Conservation (phyloP, 1,140 invertebrate genomes). For the Pristionchus pacificus region DNA sequence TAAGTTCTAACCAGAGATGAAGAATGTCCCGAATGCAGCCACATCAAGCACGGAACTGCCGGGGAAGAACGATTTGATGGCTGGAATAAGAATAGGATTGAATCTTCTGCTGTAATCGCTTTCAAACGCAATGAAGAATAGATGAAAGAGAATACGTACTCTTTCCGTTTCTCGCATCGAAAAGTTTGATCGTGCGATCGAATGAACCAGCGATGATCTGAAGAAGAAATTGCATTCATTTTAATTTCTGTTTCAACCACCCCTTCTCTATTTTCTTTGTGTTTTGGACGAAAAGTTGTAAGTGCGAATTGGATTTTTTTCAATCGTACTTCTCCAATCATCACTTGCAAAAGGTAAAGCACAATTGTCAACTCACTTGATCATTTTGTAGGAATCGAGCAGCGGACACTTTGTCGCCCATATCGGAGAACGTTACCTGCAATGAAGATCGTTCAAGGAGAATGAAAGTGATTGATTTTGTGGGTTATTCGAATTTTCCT, state of each 20-base stretch:
- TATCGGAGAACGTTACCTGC: slow-evolving; percentile 91
- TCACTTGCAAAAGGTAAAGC: not conserved
- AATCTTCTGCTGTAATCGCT: not conserved
- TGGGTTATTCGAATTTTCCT: not conserved
- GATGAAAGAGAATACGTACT: no score
- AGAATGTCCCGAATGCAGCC: slow-evolving; percentile 68
- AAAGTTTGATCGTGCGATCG: slow-evolving; percentile 91
- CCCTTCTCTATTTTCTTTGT: no score
- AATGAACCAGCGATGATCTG: slow-evolving; percentile 71
- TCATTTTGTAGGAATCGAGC: slow-evolving; percentile 85
- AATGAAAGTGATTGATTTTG: not conserved
- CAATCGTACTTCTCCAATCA: no score
- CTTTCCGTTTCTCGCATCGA: slow-evolving; percentile 85
- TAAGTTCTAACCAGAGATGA: slow-evolving; percentile 7
- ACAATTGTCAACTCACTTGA: slow-evolving; percentile 59
- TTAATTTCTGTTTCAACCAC: no score
- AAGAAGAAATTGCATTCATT: no score
- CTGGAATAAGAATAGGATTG: not conserved
- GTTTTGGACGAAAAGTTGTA: no score
- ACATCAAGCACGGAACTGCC: slow-evolving; percentile 93
- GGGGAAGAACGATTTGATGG: slow-evolving; percentile 85
- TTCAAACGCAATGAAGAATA: no score
- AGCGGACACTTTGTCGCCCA: slow-evolving; percentile 88
- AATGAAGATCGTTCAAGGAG: slow-evolving; percentile 50
- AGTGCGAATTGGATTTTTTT: no score